phyloP scores from a whole-genome alignment of 2,797 vertebrate genomes.

The Myripristis murdjan region DNA sequence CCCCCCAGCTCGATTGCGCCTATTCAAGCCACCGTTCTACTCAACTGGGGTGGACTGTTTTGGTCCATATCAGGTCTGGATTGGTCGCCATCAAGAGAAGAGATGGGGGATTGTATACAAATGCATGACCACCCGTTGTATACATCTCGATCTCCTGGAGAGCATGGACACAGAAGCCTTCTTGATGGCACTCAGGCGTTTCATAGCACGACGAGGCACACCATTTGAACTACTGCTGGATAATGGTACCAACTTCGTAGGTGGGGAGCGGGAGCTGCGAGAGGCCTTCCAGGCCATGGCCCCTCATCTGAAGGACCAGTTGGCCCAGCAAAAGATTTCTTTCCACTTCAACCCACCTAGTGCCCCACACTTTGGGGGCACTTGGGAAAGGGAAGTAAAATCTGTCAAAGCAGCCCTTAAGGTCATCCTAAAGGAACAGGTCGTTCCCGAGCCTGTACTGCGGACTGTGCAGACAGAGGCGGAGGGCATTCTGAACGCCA shows the following conservation, averaged over 20 bases:
- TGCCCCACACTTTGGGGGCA: conserved; percentile 6
- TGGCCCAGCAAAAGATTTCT: background rate
- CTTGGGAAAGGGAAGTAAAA: background rate
- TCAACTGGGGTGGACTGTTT: too few relatives aligned
- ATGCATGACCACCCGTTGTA: conserved; percentile 14
- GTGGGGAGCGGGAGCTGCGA: background rate
- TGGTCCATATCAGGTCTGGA: too few relatives aligned
- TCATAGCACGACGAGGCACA: too few relatives aligned
- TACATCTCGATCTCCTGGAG: too few relatives aligned
- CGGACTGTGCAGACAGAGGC: background rate
- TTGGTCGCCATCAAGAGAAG: background rate
- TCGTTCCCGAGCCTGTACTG: background rate
- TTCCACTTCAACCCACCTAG: background rate
- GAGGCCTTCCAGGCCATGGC: conserved; percentile 10
- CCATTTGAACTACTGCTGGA: too few relatives aligned
- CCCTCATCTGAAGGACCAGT: background rate
- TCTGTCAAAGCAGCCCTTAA: conserved; percentile 1
- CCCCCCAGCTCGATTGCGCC: too few relatives aligned
- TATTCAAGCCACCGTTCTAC: too few relatives aligned
- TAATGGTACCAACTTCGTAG: conserved; percentile 8
- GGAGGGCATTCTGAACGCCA: too few relatives aligned
- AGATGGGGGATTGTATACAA: conserved; percentile 19
- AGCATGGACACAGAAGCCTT: too few relatives aligned
- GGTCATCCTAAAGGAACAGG: too few relatives aligned
- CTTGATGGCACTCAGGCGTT: too few relatives aligned